Evolutionary conservation across 1,140 invertebrate species (phyloP).

Genomic region (Solenopsis fugax): DNA sequence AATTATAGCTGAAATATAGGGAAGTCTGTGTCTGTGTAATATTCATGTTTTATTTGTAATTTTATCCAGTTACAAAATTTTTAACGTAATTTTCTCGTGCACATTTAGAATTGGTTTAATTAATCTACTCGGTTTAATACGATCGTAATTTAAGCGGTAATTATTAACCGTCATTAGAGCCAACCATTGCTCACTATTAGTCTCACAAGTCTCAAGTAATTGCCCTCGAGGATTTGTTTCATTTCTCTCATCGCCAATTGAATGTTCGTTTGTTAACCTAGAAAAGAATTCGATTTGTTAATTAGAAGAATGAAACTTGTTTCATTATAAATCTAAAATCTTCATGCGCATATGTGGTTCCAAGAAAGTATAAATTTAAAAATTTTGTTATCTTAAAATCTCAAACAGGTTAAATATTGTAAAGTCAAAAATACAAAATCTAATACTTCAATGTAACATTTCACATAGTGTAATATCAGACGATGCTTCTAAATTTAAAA

Average conservation of each 20-base stretch:
- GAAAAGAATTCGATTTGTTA: constrained; percentile 15
- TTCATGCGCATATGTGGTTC: neutral
- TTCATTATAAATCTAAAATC: neutral
- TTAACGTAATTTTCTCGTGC: neutral
- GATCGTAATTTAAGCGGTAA: constrained; percentile 21
- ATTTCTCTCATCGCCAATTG: neutral
- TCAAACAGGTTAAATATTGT: neutral
- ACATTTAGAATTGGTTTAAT: constrained; percentile 11
- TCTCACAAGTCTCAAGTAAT: neutral
- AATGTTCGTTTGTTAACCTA: constrained; percentile 21
- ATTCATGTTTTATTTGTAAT: neutral
- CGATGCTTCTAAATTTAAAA: constrained; percentile 27
- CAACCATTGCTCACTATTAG: constrained; percentile 4
- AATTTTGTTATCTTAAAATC: constrained; percentile 1
- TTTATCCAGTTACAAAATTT: neutral
- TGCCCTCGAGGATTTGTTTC: neutral
- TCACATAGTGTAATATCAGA: neutral
- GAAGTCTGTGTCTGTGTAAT: neutral
- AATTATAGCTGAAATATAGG: neutral
- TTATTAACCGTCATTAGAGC: constrained; percentile 30
- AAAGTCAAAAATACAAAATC: constrained; percentile 2
- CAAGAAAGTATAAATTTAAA: neutral
- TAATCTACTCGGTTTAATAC: neutral
- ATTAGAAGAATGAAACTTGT: constrained; percentile 14
- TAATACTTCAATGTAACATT: neutral